A percentile compares a stretch with the other conserved stretches of the same genome.
These are phyloP conservation scores for Timandra comae DNA, from an alignment of 2,888 invertebrate species.

Conservation along the genomic window DNA sequence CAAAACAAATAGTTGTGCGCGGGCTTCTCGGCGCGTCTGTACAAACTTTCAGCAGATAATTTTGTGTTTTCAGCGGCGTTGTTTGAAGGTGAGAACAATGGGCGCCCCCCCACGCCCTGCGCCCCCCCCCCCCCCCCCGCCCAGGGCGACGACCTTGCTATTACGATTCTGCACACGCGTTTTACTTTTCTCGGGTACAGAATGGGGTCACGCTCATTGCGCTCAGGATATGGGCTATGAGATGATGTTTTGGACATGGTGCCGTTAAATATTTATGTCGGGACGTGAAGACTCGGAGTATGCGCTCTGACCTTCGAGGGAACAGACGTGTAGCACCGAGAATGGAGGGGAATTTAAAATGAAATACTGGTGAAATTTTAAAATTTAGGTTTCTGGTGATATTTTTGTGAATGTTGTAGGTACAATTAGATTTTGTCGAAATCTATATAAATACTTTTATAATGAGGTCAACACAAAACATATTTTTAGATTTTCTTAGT, in stretches of 20 bases:
- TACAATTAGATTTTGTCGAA: no score
- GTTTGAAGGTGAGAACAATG: slow-evolving; percentile 44
- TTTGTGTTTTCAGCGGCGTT: slow-evolving; percentile 37
- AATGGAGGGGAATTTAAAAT: no score
- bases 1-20: slow-evolving; percentile 3
- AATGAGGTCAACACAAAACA: no score
- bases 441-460: no score
- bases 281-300: no score
- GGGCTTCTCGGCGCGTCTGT: slow-evolving; percentile 15
- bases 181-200: slow-evolving; percentile 53
- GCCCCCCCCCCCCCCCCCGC: slow-evolving; percentile 21
- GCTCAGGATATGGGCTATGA: slow-evolving; percentile 32
- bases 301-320: no score
- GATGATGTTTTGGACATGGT: slow-evolving; percentile 22
- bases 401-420: neutral
- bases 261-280: neutral
- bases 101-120: slow-evolving; percentile 22
- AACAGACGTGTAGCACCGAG: no score
- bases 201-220: slow-evolving; percentile 60
- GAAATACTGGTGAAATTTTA: neutral
- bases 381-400: neutral
- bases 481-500: no score
- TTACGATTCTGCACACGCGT: slow-evolving; percentile 60
- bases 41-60: slow-evolving; percentile 27
- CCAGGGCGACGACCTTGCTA: slow-evolving; percentile 59